Evolutionary conservation across 2,797 vertebrate species (phyloP).

Genomic region (Alosa sapidissima): DNA sequence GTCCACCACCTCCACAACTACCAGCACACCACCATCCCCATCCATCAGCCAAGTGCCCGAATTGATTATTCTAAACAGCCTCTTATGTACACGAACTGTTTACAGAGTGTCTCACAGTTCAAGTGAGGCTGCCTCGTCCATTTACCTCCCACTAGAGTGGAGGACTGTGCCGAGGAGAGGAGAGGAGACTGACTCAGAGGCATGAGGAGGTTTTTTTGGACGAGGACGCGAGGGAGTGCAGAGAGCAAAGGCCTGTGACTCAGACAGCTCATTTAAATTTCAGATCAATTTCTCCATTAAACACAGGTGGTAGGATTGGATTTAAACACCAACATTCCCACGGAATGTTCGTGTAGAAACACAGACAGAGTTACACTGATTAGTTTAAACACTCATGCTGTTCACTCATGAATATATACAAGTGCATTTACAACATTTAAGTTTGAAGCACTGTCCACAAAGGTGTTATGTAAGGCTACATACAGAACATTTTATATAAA

Average conservation of each 20-base stretch:
- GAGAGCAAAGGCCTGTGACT: background rate
- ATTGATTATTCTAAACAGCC: slow-evolving; percentile 29
- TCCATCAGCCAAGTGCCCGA: background rate
- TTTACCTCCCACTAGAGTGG: slow-evolving; percentile 30
- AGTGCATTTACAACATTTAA: background rate
- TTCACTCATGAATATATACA: background rate
- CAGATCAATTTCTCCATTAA: background rate
- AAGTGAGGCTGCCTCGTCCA: slow-evolving; percentile 26
- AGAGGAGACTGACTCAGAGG: background rate
- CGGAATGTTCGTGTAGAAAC: background rate
- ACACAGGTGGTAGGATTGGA: background rate
- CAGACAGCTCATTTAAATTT: background rate
- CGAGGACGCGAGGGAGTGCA: background rate
- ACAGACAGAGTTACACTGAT: background rate
- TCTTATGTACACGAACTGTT: slow-evolving; percentile 20
- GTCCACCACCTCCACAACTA: background rate
- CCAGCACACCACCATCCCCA: background rate
- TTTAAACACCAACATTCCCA: background rate
- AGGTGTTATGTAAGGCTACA: background rate
- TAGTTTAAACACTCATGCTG: background rate
- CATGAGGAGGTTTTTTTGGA: background rate
- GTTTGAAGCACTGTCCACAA: background rate
- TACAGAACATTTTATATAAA: background rate
- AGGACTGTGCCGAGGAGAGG: background rate
- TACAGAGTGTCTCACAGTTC: slow-evolving; percentile 30